Percentiles rank a stretch among this genome's conserved stretches.
Evolutionary conservation across 2,888 invertebrate species (phyloP).

Genomic region (Melanotus villosus): DNA sequence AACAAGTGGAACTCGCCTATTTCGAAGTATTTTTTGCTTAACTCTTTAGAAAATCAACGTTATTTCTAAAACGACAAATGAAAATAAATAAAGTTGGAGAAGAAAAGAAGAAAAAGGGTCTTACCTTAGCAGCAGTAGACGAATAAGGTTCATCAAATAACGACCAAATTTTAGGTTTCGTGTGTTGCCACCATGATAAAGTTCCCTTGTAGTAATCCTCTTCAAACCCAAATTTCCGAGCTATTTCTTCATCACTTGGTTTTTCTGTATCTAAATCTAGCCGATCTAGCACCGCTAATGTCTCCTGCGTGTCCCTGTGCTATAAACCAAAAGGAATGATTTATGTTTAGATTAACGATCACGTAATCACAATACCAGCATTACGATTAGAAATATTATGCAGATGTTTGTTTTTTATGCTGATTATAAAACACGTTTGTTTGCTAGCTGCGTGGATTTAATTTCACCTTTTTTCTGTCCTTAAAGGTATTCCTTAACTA

Average conservation of each 20-base stretch:
- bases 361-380: not conserved
- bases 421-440: not conserved
- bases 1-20: no score
- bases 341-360: constrained; percentile 29
- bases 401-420: constrained; percentile 7
- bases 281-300: constrained; percentile 96
- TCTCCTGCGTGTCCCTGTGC: constrained; percentile 99
- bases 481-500: no score
- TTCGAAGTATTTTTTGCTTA: no score
- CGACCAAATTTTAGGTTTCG: constrained; percentile 98
- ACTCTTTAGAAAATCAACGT: no score
- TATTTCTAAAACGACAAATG: no score
- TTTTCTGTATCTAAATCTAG: constrained; percentile 98
- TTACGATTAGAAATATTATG: constrained; percentile 28
- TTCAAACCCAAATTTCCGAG: constrained; percentile 97
- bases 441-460: no score
- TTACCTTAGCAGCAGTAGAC: constrained; percentile 96
- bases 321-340: constrained; percentile 63
- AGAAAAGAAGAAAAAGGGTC: no score
- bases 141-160: constrained; percentile 99
- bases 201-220: constrained; percentile 94
- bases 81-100: no score
- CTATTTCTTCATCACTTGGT: constrained; percentile 97
- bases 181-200: constrained; percentile 95
- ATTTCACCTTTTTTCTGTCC: no score